phyloP scores from a whole-genome alignment of 1,140 invertebrate genomes.

The Papilio polytes region DNA sequence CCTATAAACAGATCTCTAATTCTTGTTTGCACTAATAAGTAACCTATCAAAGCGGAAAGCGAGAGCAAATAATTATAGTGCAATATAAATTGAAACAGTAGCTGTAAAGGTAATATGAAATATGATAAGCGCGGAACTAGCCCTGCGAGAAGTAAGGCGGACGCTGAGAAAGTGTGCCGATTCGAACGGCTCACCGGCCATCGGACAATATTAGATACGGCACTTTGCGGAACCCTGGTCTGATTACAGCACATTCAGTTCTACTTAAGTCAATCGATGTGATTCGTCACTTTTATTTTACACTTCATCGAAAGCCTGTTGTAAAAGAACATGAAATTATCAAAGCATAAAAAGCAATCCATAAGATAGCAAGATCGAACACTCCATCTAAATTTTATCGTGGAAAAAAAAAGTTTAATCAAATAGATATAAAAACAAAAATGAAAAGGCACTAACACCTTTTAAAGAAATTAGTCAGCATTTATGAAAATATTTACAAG shows the following conservation, averaged over 20 bases:
- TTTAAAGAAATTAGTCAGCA: background rate
- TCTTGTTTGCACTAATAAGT: constrained; percentile 21
- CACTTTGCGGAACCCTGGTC: constrained; percentile 41
- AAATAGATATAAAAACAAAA: too few species aligned
- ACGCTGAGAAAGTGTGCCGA: constrained; percentile 75
- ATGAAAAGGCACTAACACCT: background rate
- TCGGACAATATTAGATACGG: constrained; percentile 47
- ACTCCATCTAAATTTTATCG: background rate
- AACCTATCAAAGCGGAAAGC: constrained; percentile 28
- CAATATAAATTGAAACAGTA: constrained; percentile 38
- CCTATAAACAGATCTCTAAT: background rate
- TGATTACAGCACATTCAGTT: constrained; percentile 47
- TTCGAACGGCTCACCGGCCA: constrained; percentile 45
- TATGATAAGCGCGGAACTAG: constrained; percentile 59
- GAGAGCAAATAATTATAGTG: constrained; percentile 46
- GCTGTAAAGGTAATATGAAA: constrained; percentile 41
- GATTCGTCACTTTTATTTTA: background rate
- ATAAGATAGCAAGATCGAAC: background rate
- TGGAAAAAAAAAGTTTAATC: too few species aligned
- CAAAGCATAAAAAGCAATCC: background rate
- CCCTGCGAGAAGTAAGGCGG: constrained; percentile 67
- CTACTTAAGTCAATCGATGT: background rate
- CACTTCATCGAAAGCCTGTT: background rate
- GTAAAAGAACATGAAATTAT: too few species aligned
- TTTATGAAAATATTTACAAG: background rate